Base-by-base conservation (phyloP, 2,888 invertebrate species). In the Pinctada fucata region DNA sequence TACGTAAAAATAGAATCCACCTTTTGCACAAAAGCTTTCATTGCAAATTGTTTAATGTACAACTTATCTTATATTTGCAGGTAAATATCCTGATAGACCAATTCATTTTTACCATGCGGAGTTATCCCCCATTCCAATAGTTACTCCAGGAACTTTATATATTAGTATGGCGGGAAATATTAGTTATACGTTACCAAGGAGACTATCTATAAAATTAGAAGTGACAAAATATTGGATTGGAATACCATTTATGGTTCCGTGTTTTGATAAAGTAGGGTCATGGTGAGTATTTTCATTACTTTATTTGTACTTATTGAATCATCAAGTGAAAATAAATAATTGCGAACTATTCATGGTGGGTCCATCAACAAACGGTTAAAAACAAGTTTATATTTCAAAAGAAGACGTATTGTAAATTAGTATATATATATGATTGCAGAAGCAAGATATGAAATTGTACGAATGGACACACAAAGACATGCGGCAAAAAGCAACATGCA, bases 141-240 rank as follows among this genome's bases (percentile, higher is more conserved):
- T 89, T 4, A 86, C 89, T 6, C 91, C 91, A 4, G 91, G 91
- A 3, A 90, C 89, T 1, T 73, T 90, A 58, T 86, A 88, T 78
- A 84, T 91, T 47, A 88, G 86, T 10, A 83, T 90, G 81, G 81
- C 83, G 1, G 88, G 90, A 10, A 90, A 90, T 77, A 83, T 91
- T 10, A 90, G 88, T 16, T 72, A 83, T 13, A 87, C 87, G 58
- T 84, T 91, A 6, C 90, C 91, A 4, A 81, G 88, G 16, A 76
- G 85, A 10, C 78, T 91, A 48, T 87, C 87, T 68, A 85, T 90
- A 74, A 87, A 90, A 78, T 81, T 91, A 49, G 86, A 84, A 76
- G 86, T 90, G 75, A 88, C 85, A 75, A 91, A 91, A 81, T 90
- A 89, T 78, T 85, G 90, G 81, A 88, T 90, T 69, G 89, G 90